Conservation (phyloP, 2,888 invertebrate genomes). For the Caradrina kadenii region DNA sequence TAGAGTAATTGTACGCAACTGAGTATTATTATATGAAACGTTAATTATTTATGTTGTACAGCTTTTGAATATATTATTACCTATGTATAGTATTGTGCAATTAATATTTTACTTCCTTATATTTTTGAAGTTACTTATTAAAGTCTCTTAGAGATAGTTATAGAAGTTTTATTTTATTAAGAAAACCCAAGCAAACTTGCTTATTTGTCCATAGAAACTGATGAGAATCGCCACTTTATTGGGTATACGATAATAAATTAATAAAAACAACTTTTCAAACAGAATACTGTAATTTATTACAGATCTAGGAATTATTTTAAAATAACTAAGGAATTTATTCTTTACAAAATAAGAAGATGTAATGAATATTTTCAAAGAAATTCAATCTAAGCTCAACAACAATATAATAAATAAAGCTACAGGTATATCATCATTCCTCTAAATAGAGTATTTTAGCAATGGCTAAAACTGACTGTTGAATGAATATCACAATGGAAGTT, state of each 20-base stretch:
- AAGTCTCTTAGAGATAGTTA: slow-evolving; percentile 67
- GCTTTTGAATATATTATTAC: slow-evolving; percentile 63
- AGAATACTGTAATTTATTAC: slow-evolving; percentile 90
- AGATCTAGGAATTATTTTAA: slow-evolving; percentile 81
- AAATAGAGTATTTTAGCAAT: slow-evolving; percentile 34
- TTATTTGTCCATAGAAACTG: neutral
- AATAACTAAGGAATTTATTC: slow-evolving; percentile 80
- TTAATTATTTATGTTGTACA: slow-evolving; percentile 67
- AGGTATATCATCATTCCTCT: slow-evolving; percentile 46
- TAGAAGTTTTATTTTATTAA: slow-evolving; percentile 62
- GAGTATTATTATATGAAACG: slow-evolving; percentile 63
- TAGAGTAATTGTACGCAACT: slow-evolving; percentile 43
- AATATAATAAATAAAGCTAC: slow-evolving; percentile 73
- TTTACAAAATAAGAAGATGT: slow-evolving; percentile 72
- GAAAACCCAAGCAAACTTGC: neutral
- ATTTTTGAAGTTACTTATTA: slow-evolving; percentile 65
- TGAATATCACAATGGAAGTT: slow-evolving; percentile 53
- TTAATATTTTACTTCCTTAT: slow-evolving; percentile 69
- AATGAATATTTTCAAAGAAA: slow-evolving; percentile 67
- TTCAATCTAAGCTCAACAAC: slow-evolving; percentile 62
- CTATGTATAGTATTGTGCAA: slow-evolving; percentile 69
- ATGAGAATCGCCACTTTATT: neutral
- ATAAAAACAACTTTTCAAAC: slow-evolving; percentile 68
- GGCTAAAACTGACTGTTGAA: slow-evolving; percentile 68
- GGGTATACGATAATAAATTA: slow-evolving; percentile 1